A percentile compares a stretch with the other conserved stretches of the same genome.
phyloP scores from a whole-genome alignment of 2,888 invertebrate species.

The Pachliopta kotzebuea region DNA sequence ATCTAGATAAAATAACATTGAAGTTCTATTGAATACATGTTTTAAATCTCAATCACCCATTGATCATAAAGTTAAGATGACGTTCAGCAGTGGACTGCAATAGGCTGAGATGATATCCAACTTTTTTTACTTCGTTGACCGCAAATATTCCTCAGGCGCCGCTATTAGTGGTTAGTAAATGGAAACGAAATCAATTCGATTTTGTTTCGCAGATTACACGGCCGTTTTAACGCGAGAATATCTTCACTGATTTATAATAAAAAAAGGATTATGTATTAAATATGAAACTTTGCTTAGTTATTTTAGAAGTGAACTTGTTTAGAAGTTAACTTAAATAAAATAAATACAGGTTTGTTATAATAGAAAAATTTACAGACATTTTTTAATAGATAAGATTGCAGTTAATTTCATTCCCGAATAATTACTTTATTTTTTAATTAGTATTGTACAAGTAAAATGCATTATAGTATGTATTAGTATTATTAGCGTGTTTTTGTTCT shows the following conservation, averaged over 20 bases:
- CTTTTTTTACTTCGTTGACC: background rate
- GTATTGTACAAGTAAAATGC: too few species aligned
- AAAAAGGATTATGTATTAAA: background rate
- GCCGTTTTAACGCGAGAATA: background rate
- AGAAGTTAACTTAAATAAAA: too few species aligned
- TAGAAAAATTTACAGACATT: too few species aligned
- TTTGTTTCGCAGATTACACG: constrained; percentile 17
- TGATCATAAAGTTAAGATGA: background rate
- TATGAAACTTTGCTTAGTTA: background rate
- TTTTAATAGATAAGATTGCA: too few species aligned
- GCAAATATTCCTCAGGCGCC: background rate
- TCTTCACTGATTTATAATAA: background rate
- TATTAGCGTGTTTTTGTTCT: too few species aligned
- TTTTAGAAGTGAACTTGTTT: background rate
- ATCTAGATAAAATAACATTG: background rate
- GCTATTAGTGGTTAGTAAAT: constrained; percentile 3
- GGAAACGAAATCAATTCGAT: constrained; percentile 7
- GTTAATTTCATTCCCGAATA: too few species aligned
- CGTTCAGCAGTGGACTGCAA: too few species aligned
- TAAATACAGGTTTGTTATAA: too few species aligned
- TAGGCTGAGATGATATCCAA: too few species aligned
- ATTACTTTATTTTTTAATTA: too few species aligned
- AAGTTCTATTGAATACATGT: background rate
- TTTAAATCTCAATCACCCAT: too few species aligned
- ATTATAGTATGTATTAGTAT: too few species aligned